These are phyloP conservation scores for Bos javanicus DNA, from an alignment of 2,113 vertebrate species.

Conservation along the genomic window DNA sequence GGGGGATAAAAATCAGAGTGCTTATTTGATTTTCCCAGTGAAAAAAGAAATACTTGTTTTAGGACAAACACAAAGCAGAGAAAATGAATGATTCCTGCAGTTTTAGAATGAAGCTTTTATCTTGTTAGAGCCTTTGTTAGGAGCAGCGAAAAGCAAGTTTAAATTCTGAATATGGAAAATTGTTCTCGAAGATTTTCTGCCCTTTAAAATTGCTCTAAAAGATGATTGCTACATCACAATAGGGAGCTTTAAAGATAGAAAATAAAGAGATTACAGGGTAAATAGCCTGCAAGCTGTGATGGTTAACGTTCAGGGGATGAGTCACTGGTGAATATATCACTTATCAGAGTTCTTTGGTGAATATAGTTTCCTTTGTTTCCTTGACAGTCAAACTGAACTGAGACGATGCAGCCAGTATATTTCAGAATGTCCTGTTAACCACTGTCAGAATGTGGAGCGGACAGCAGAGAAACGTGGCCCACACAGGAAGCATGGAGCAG, in stretches of 20 bases:
- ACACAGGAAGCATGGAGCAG: background rate
- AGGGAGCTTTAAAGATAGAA: conserved; percentile 61
- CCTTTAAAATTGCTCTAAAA: conserved; percentile 68
- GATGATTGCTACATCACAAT: conserved; percentile 49
- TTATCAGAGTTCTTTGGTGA: conserved; percentile 54
- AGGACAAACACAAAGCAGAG: conserved; percentile 46
- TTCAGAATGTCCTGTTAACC: background rate
- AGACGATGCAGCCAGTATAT: background rate
- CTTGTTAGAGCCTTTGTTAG: conserved; percentile 59
- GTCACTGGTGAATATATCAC: conserved; percentile 45
- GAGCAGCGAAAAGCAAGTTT: conserved; percentile 52
- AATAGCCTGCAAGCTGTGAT: conserved; percentile 61
- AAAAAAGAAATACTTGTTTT: conserved; percentile 66
- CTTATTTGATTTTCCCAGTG: conserved; percentile 42
- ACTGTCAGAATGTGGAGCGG: background rate
- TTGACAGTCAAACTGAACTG: background rate
- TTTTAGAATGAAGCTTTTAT: conserved; percentile 69
- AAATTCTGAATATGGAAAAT: conserved; percentile 64
- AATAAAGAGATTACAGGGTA: conserved; percentile 71
- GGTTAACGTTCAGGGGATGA: conserved; percentile 66
- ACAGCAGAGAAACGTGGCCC: background rate
- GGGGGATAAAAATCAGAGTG: background rate
- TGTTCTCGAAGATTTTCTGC: conserved; percentile 29
- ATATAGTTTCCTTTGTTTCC: background rate
- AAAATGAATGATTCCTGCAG: conserved; percentile 58